Evolutionary conservation across 2,113 vertebrate species (phyloP).

Genomic region (Egretta garzetta): DNA sequence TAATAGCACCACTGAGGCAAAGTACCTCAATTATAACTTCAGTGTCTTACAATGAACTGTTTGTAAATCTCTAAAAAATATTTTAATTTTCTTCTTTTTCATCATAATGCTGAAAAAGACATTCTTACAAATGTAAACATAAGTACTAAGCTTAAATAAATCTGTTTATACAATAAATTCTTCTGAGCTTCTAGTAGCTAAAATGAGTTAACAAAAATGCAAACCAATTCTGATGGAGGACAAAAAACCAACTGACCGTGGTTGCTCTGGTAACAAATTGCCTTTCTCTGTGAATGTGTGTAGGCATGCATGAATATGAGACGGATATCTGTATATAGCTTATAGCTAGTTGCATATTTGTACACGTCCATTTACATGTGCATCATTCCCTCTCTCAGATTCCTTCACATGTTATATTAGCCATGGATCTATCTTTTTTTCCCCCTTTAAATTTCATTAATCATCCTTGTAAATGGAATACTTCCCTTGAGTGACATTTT

Average conservation of each 20-base stretch:
- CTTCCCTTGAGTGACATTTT: slow-evolving; percentile 71
- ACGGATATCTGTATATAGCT: not conserved
- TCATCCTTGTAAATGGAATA: slow-evolving; percentile 59
- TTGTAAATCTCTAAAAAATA: not conserved
- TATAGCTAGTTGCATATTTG: not conserved
- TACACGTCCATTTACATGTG: accelerated
- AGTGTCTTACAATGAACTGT: not conserved
- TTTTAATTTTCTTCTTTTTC: not conserved
- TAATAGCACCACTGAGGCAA: not conserved
- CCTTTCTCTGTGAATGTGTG: not conserved
- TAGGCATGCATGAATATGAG: slow-evolving; percentile 33
- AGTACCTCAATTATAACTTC: not conserved
- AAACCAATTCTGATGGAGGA: not conserved
- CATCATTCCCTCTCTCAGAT: not conserved
- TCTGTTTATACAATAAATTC: not conserved
- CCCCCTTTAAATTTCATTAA: slow-evolving; percentile 61
- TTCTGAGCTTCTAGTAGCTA: not conserved
- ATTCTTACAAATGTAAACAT: not conserved
- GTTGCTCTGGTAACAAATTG: slow-evolving; percentile 69
- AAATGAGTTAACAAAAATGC: slow-evolving; percentile 32
- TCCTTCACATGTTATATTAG: not conserved
- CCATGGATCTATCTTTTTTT: not conserved
- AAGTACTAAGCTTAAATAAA: not conserved
- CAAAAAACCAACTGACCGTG: slow-evolving; percentile 41
- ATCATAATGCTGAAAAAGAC: not conserved